Conservation (phyloP, 2,113 vertebrate genomes). For the Cervus canadensis region DNA sequence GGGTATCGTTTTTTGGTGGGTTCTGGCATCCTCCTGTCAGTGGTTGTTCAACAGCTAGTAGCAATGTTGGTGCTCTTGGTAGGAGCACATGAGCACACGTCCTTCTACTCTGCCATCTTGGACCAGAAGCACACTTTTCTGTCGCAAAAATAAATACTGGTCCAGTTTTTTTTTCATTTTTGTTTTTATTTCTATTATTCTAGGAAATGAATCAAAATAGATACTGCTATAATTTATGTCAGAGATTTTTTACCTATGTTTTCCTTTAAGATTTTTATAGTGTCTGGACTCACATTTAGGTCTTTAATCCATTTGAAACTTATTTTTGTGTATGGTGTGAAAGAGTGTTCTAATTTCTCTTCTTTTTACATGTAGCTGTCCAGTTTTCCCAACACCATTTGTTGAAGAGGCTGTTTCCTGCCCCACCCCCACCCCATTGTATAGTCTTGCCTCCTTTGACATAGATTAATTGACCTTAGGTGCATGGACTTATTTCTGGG, state of each 20-base stretch:
- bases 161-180: not conserved
- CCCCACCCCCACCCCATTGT: accelerated
- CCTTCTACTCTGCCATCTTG: not conserved
- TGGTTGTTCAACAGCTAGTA: not conserved
- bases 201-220: not conserved
- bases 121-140: not conserved
- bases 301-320: not conserved
- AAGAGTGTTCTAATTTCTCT: not conserved
- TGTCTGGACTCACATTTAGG: not conserved
- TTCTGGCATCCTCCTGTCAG: not conserved
- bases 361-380: not conserved
- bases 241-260: not conserved
- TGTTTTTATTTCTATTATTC: not conserved
- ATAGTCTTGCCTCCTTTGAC: not conserved
- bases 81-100: not conserved
- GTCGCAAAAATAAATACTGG: not conserved
- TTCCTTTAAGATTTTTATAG: not conserved
- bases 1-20: not conserved
- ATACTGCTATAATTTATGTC: not conserved
- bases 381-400: not conserved
- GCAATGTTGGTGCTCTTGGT: not conserved
- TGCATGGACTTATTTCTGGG: not conserved
- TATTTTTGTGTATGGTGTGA: not conserved
- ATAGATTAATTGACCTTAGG: not conserved
- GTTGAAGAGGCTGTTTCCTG: not conserved